Base-by-base conservation (phyloP, 2,888 invertebrate genomes). In the Hyposoter didymator region DNA sequence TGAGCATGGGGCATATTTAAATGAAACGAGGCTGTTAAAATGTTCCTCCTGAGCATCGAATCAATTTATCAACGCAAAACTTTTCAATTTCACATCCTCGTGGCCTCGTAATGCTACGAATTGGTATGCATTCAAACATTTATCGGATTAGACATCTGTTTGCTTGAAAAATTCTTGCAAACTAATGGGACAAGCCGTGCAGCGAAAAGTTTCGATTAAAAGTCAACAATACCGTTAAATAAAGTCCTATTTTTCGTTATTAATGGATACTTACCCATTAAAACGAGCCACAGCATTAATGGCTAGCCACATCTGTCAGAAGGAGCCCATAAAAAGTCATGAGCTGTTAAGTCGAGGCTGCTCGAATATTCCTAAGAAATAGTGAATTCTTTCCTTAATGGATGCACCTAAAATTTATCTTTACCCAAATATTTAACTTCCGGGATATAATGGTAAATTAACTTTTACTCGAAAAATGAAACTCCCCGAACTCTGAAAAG, bases 121-220 rank as follows among this genome's bases (percentile, higher is more conserved):
- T 28, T 59, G 59, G 59, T 59, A 10, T 12, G 4, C 59, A 28
- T 22, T 28, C 14, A 28, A 59, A 28, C 28, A 28, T 66, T 17
- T 39, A 66, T 66, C 35, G 39, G 64, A 59, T 59, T 28, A 59
- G 59, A 59, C 59, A 59, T 66, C 64, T 66, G 64, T 39, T 66
- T n/a, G 64, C n/a, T 35, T 66, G 64, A 66, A 39, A 35, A 66
- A 8, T 66, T 66, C 35, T 66, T 66, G 64, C 64, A 39, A 35
- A n/a, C 64, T 66, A 35, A 39, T 66, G n/a, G 19, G 59, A 66
- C 35, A 35, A 8, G 8, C 8, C 2, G 4, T 14, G 28, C 14
- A 28, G 28, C 10, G 52, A 8, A 52, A 52, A 6, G 8, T 59
- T 59, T 59, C 59, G 59, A 59, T 59, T 14, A 14, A 28, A 59